Base-by-base conservation (phyloP, 2,888 invertebrate species). In the Nycteola revayana region DNA sequence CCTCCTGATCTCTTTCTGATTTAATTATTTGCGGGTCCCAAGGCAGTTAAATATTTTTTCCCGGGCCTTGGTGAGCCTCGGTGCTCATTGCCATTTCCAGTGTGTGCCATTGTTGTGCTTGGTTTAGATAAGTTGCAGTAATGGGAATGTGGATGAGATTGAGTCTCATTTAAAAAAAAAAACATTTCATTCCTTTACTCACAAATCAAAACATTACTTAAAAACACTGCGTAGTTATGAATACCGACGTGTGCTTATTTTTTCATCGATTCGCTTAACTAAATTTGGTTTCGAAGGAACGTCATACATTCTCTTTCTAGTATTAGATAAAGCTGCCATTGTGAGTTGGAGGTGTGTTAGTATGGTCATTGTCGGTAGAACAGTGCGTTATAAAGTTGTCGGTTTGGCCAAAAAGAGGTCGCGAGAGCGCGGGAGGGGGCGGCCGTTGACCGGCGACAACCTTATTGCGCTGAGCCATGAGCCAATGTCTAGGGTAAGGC, bases 401-500 rank as follows among this genome's bases (percentile, higher is more conserved):
- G 76, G 73, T 52, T 69, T 65, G 60, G 59, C 66, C 60, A 38
- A 61, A 85, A 82, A 74, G 85, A 84, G 85, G 85, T 74, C 84
- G 74, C 44, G 47, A 63, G 51, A 66, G 73, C 55, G 69, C 61
- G 73, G 69, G 75, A 54, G 73, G 74, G 60, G 71, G 63, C 66
- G 79, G 82, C 64, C 82, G 81, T 79, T 82, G 83, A 85, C 85
- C 86, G 84, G 55, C 65, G 75, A 67, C 79, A 79, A 72, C 75
- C 78, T 83, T 75, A 80, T 73, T 74, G 74, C 76, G 69, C 61
- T 51, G 50, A 52, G 55, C 52, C 51, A 59, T 55, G 62, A 64
- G 65, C 75, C 80, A 80, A 82, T 82, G 84, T 84, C 84, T 84
- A 84, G 85, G 82, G 72, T 81, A 84, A 85, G 82, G 82, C 82